Percentiles rank a stretch among this genome's conserved stretches.
These are phyloP conservation scores for Drosophila prostipennis DNA, from an alignment of 2,888 invertebrate species.

Conservation along the genomic window DNA sequence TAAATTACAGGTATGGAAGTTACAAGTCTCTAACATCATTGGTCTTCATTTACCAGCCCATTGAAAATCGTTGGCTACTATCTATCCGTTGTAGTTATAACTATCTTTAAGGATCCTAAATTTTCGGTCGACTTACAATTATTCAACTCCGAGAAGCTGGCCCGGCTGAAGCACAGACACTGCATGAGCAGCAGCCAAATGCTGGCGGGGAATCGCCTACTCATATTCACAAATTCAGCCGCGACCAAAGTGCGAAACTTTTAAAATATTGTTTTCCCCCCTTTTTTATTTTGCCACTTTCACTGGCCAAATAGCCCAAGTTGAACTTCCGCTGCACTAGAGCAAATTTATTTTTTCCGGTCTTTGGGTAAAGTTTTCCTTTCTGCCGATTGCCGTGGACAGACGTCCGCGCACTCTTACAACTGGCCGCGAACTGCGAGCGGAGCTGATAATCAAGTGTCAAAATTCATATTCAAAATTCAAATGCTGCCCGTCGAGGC, in stretches of 20 bases:
- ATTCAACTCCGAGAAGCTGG: constrained; percentile 81
- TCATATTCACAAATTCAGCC: constrained; percentile 50
- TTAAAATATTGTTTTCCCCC: constrained; percentile 25
- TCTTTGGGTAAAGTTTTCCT: constrained; percentile 33
- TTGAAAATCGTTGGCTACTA: too few relatives aligned
- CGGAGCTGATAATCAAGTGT: constrained; percentile 76
- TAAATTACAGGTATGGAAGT: too few relatives aligned
- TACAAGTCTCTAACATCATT: too few relatives aligned
- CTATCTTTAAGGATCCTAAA: background rate
- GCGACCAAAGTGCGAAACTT: constrained; percentile 41
- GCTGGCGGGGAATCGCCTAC: constrained; percentile 35
- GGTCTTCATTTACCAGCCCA: too few relatives aligned
- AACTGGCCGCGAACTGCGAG: constrained; percentile 69
- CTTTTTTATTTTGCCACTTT: constrained; percentile 50
- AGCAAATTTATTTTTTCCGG: constrained; percentile 41
- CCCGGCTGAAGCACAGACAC: constrained; percentile 53
- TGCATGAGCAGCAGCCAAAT: constrained; percentile 53
- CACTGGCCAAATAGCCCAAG: constrained; percentile 59
- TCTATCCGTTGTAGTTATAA: background rate
- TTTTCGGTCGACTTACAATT: constrained; percentile 74
- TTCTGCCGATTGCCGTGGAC: constrained; percentile 47
- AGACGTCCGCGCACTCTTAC: constrained; percentile 67
- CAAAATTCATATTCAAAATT: constrained; percentile 79
- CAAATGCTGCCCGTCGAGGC: constrained; percentile 58
- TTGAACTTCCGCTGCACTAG: constrained; percentile 60